A percentile compares a stretch with the other conserved stretches of the same genome.
Evolutionary conservation across 2,113 vertebrate species (phyloP).

Genomic region (Cardinalis cardinalis): DNA sequence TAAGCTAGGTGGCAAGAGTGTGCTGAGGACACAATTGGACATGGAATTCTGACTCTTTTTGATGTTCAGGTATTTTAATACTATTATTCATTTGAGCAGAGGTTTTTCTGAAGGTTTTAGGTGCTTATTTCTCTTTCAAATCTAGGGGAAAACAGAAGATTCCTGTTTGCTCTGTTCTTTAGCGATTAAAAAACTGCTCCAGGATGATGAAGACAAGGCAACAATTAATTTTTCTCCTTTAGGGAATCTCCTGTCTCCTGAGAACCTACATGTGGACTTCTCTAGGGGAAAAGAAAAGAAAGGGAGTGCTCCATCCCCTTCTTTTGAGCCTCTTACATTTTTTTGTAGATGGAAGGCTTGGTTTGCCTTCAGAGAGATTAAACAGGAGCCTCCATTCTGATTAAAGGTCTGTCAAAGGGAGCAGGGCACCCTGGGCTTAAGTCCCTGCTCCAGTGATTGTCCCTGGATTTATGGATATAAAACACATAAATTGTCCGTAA

Average conservation of each 20-base stretch:
- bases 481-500: neutral
- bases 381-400: neutral
- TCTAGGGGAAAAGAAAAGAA: neutral
- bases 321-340: neutral
- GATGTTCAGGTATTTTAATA: neutral
- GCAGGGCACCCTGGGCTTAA: neutral
- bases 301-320: neutral
- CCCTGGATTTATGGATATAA: conserved; percentile 29
- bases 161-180: neutral
- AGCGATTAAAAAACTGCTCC: neutral
- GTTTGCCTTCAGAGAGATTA: neutral
- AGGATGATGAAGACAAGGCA: neutral
- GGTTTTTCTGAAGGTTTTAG: neutral
- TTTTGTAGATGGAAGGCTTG: neutral
- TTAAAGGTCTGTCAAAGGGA: neutral
- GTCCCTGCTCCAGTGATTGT: neutral
- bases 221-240: neutral
- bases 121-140: neutral
- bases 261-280: neutral
- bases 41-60: neutral
- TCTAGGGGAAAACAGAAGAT: neutral
- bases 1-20: neutral
- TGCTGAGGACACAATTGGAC: neutral
- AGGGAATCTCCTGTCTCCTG: neutral
- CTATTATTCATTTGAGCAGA: neutral